Conservation (phyloP, 2,113 vertebrate genomes). For the Chionis minor region DNA sequence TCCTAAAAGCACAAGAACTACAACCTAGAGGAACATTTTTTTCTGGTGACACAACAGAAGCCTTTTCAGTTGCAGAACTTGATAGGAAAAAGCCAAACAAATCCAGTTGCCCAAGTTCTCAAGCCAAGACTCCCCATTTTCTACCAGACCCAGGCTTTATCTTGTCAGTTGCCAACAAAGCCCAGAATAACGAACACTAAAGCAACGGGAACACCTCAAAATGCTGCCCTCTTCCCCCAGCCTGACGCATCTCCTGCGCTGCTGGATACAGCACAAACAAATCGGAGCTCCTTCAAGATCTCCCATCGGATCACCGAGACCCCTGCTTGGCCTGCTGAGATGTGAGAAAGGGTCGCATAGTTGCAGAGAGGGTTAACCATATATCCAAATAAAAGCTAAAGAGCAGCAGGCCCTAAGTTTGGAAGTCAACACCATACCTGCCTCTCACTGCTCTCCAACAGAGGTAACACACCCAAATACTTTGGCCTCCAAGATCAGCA, state of each 20-base stretch:
- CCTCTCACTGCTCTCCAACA: not conserved
- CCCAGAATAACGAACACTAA: not conserved
- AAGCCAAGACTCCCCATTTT: not conserved
- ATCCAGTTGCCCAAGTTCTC: not conserved
- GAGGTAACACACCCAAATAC: not conserved
- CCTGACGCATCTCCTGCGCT: not conserved
- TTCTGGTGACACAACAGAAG: not conserved
- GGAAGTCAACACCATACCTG: not conserved
- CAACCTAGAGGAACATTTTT: not conserved
- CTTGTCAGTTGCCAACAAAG: not conserved
- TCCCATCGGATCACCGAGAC: fast-evolving
- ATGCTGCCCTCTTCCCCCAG: not conserved
- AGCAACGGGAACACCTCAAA: not conserved
- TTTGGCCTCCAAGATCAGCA: not conserved
- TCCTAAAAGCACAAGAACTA: not conserved
- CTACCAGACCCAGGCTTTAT: not conserved
- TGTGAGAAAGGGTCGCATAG: not conserved
- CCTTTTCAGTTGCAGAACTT: not conserved
- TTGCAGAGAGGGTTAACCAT: fast-evolving
- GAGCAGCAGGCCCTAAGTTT: not conserved
- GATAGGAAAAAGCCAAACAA: not conserved
- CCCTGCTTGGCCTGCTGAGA: not conserved
- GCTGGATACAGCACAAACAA: not conserved
- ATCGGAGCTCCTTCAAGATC: not conserved
- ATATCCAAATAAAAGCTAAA: not conserved